Conservation (phyloP, 2,888 invertebrate genomes). For the Tipula confusa region DNA sequence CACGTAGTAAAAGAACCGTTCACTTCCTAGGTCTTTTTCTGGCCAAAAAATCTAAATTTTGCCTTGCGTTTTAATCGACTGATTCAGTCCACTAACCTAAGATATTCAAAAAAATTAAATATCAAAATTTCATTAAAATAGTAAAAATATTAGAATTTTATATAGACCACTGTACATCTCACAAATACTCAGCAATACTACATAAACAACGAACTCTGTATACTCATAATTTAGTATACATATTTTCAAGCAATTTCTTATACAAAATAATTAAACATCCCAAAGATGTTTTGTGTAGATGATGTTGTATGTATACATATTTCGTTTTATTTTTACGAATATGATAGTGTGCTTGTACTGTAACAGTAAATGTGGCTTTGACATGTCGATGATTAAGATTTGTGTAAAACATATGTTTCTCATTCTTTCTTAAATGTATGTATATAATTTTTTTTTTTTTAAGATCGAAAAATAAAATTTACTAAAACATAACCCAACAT, state of each 20-base stretch:
- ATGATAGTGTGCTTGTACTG: not conserved
- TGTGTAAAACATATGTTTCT: constrained; percentile 30
- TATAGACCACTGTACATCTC: not conserved
- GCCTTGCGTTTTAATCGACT: too few relatives aligned
- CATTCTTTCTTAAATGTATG: not conserved
- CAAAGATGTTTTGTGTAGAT: not conserved
- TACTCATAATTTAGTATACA: not conserved
- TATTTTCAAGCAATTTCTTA: not conserved
- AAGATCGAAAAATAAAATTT: not conserved
- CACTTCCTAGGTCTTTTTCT: too few relatives aligned
- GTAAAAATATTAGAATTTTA: not conserved
- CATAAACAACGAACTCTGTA: not conserved
- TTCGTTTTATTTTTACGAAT: not conserved
- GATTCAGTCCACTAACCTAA: too few relatives aligned
- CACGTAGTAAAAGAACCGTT: too few relatives aligned
- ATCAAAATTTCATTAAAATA: not conserved
- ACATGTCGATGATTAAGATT: constrained; percentile 30
- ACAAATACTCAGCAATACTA: not conserved
- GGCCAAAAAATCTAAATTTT: too few relatives aligned
- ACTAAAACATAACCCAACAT: not conserved
- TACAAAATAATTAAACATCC: not conserved
- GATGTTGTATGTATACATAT: not conserved
- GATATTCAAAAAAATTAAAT: too few relatives aligned
- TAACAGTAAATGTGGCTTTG: constrained; percentile 3
- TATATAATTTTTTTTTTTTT: not conserved